A percentile compares a stretch with the other conserved stretches of the same genome.
phyloP scores from a whole-genome alignment of 2,888 invertebrate species.

The Scrobipalpa atriplicella region DNA sequence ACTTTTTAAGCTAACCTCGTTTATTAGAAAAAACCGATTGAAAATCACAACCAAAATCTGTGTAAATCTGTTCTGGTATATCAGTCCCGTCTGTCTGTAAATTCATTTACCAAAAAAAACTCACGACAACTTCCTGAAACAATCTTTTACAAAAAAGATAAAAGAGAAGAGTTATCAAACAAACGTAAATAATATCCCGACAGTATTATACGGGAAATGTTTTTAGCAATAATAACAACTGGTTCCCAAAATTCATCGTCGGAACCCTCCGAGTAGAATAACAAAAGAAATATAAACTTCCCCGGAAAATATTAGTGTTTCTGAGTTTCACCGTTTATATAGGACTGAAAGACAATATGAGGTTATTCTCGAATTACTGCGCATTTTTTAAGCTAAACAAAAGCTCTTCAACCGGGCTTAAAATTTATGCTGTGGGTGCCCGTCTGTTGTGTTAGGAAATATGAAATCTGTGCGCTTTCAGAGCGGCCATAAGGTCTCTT shows the following conservation, averaged over 20 bases:
- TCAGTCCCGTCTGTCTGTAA: background rate
- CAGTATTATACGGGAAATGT: slow-evolving; percentile 33
- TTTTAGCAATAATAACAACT: slow-evolving; percentile 52
- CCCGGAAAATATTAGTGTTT: slow-evolving; percentile 58
- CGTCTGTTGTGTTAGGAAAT: background rate
- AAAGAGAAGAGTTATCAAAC: slow-evolving; percentile 14
- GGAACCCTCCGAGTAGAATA: slow-evolving; percentile 53
- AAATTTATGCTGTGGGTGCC: slow-evolving; percentile 19
- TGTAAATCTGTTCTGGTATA: too few relatives aligned
- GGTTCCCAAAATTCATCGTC: slow-evolving; percentile 50
- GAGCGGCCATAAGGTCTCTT: background rate
- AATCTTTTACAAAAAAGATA: background rate
- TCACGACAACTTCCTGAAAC: background rate
- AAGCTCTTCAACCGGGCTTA: slow-evolving; percentile 40
- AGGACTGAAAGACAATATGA: slow-evolving; percentile 56
- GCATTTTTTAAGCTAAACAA: slow-evolving; percentile 50
- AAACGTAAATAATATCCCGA: slow-evolving; percentile 18
- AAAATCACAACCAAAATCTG: too few relatives aligned
- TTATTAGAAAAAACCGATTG: too few relatives aligned
- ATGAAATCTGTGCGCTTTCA: background rate
- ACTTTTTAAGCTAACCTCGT: too few relatives aligned
- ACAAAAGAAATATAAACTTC: slow-evolving; percentile 64
- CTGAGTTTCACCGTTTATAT: slow-evolving; percentile 50
- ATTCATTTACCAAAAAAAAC: background rate
- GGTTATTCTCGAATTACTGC: slow-evolving; percentile 49